These are phyloP conservation scores for Urophycis tenuis DNA, from an alignment of 2,797 vertebrate species.

Conservation along the genomic window DNA sequence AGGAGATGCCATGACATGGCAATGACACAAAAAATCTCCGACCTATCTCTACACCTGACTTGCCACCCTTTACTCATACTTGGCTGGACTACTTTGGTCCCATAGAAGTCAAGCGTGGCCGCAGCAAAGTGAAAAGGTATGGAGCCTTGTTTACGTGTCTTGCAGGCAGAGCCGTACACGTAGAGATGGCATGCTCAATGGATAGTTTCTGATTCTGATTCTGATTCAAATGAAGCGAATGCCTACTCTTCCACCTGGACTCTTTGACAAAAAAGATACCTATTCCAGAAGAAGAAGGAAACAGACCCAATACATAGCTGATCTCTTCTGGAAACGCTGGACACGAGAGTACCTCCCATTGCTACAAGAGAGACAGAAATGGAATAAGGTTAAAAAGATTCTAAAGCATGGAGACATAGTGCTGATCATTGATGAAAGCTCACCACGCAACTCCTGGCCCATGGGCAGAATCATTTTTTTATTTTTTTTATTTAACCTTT, in stretches of 20 bases:
- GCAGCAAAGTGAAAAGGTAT: not conserved
- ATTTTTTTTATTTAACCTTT: too few species aligned
- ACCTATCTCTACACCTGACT: not conserved
- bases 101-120: not conserved
- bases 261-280: not conserved
- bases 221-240: not conserved
- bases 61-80: not conserved
- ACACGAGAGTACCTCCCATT: not conserved
- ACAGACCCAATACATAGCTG: not conserved
- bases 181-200: not conserved
- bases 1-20: not conserved
- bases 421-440: slow-evolving; percentile 8
- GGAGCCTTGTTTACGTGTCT: slow-evolving; percentile 6
- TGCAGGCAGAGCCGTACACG: not conserved
- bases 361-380: slow-evolving; percentile 2
- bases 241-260: not conserved
- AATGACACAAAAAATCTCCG: not conserved
- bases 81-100: not conserved
- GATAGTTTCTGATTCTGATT: too few species aligned
- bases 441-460: slow-evolving; percentile 8
- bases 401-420: slow-evolving; percentile 5
- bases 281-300: not conserved
- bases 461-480: too few species aligned
- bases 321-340: not conserved
- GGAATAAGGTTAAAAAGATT: not conserved